These are phyloP conservation scores for Pseudotriccus pelzelni DNA, from an alignment of 2,797 vertebrate species.

Conservation along the genomic window DNA sequence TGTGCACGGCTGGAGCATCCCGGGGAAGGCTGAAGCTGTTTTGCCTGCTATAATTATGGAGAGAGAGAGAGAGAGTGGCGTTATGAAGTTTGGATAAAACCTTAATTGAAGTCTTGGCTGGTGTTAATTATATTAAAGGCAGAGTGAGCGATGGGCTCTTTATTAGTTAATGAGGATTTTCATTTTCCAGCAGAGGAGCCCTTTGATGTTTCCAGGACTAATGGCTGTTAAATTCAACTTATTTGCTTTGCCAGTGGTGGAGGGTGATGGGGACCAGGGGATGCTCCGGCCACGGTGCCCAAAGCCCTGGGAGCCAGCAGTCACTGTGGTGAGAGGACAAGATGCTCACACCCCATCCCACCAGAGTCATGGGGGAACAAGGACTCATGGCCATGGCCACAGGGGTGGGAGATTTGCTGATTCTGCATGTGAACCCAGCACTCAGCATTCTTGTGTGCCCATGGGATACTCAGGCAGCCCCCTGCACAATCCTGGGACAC, in stretches of 20 bases:
- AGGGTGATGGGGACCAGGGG: not conserved
- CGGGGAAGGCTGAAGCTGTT: not conserved
- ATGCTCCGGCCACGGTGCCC: not conserved
- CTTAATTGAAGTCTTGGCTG: slow-evolving; percentile 70
- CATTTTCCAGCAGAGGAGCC: slow-evolving; percentile 41
- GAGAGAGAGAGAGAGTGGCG: not conserved
- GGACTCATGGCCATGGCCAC: not conserved
- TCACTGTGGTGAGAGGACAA: accelerated
- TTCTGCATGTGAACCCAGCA: not conserved
- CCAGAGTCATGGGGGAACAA: not conserved
- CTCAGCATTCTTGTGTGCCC: not conserved
- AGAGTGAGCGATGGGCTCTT: slow-evolving; percentile 68
- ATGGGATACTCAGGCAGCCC: too few relatives aligned
- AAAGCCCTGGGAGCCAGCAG: not conserved
- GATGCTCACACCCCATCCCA: not conserved
- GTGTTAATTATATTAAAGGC: slow-evolving; percentile 69
- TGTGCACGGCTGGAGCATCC: accelerated
- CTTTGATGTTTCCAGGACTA: slow-evolving; percentile 64
- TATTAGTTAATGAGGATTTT: slow-evolving; percentile 75
- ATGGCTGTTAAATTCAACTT: slow-evolving; percentile 54
- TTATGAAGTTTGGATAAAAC: slow-evolving; percentile 60
- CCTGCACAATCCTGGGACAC: not conserved
- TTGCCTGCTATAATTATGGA: accelerated
- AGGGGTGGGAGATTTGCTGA: accelerated
- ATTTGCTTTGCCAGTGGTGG: not conserved